These are phyloP conservation scores for Falco berigora DNA, from an alignment of 2,797 vertebrate species.

Conservation along the genomic window DNA sequence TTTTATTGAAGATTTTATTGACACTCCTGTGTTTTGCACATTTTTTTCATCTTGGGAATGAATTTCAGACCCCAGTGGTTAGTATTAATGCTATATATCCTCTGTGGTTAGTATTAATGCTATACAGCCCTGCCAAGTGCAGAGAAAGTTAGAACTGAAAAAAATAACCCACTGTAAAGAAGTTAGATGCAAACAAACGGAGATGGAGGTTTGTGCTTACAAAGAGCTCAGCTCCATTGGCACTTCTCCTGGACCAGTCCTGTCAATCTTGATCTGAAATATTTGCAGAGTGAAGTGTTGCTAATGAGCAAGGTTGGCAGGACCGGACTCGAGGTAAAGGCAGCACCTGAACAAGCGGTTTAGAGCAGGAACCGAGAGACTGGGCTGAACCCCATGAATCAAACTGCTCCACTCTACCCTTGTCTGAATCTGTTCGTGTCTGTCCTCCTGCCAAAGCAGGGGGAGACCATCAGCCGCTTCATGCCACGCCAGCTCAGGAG, in stretches of 20 bases:
- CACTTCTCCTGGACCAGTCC: constrained; percentile 10
- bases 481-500: not conserved
- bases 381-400: not conserved
- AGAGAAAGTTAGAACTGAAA: not conserved
- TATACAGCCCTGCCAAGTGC: not conserved
- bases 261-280: constrained; percentile 36
- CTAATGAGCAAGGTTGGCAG: constrained; percentile 36
- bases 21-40: not conserved
- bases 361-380: not conserved
- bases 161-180: not conserved
- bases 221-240: constrained; percentile 2
- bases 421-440: not conserved
- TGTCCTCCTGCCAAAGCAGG: not conserved
- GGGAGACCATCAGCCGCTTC: rapidly evolving
- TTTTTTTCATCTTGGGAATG: constrained; percentile 20
- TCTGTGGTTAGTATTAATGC: constrained; percentile 35
- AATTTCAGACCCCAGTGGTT: constrained; percentile 21
- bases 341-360: not conserved
- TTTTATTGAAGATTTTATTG: constrained; percentile 46
- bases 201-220: constrained; percentile 1
- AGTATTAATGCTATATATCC: constrained; percentile 15
- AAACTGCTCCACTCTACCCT: not conserved
- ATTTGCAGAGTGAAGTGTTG: constrained; percentile 49
- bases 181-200: not conserved
- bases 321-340: not conserved